These are phyloP conservation scores for Glandiceps talaboti DNA, from an alignment of 53 echinoderm and acorn worm genomes.

Conservation along the genomic window DNA sequence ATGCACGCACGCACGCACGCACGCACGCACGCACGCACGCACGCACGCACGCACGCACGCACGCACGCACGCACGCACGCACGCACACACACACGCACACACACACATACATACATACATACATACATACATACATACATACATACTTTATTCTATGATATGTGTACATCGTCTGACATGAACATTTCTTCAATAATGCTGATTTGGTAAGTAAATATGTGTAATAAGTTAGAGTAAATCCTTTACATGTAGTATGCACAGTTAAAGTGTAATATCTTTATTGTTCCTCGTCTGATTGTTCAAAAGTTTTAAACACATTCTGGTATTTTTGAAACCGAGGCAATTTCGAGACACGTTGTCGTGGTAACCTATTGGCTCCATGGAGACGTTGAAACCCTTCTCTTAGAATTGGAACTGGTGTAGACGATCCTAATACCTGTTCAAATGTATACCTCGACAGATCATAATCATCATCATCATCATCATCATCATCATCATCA, in stretches of 20 bases:
- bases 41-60: too few relatives aligned
- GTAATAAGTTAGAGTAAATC: too few relatives aligned
- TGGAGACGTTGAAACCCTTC: neutral
- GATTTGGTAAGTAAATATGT: too few relatives aligned
- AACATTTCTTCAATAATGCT: too few relatives aligned
- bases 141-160: neutral
- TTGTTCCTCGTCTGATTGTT: neutral
- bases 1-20: too few relatives aligned
- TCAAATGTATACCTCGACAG: neutral
- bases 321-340: neutral
- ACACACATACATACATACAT: neutral
- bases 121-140: neutral
- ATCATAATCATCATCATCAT: constrained; percentile 20
- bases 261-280: too few relatives aligned
- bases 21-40: too few relatives aligned
- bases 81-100: too few relatives aligned
- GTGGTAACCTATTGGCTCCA: neutral
- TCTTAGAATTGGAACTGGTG: neutral
- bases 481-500: constrained; percentile 19
- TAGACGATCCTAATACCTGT: neutral
- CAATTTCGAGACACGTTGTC: neutral
- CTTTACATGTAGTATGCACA: too few relatives aligned
- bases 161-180: too few relatives aligned
- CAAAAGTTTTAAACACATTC: neutral
- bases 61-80: too few relatives aligned